Evolutionary conservation across 2,797 vertebrate species (phyloP).

Genomic region (Chaunax sp.): DNA sequence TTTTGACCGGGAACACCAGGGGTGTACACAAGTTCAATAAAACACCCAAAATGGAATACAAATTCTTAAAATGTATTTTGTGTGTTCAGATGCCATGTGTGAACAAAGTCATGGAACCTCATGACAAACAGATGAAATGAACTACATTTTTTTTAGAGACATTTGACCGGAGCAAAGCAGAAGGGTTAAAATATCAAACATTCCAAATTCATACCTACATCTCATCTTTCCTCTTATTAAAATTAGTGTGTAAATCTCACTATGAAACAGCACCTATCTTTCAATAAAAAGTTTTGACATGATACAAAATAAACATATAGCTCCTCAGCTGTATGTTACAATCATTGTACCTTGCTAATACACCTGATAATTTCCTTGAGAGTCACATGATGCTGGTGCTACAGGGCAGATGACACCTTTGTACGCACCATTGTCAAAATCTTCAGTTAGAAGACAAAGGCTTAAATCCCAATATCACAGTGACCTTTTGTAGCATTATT

Average conservation of each 20-base stretch:
- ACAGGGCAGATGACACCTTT: slow-evolving; percentile 51
- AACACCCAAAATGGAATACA: too few relatives aligned
- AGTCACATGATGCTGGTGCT: slow-evolving; percentile 17
- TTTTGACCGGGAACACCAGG: too few relatives aligned
- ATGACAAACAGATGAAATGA: too few relatives aligned
- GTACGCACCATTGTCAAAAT: slow-evolving; percentile 31
- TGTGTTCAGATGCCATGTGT: too few relatives aligned
- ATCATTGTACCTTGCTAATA: slow-evolving; percentile 1
- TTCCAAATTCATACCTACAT: too few relatives aligned
- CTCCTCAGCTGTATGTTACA: background rate
- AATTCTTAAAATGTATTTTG: too few relatives aligned
- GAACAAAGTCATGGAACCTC: too few relatives aligned
- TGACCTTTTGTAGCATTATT: slow-evolving; percentile 66
- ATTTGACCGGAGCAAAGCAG: too few relatives aligned
- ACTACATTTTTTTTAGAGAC: too few relatives aligned
- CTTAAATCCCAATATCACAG: slow-evolving; percentile 49
- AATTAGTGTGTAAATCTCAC: too few relatives aligned
- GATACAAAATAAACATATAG: slow-evolving; percentile 2
- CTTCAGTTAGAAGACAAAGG: slow-evolving; percentile 9
- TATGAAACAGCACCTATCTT: background rate
- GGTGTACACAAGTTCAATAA: too few relatives aligned
- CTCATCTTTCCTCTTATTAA: background rate
- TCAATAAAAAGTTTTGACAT: background rate
- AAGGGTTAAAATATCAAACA: too few relatives aligned
- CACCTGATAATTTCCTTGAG: slow-evolving; percentile 5